phyloP scores from a whole-genome alignment of 2,113 vertebrate species.

The Donacobius atricapilla region DNA sequence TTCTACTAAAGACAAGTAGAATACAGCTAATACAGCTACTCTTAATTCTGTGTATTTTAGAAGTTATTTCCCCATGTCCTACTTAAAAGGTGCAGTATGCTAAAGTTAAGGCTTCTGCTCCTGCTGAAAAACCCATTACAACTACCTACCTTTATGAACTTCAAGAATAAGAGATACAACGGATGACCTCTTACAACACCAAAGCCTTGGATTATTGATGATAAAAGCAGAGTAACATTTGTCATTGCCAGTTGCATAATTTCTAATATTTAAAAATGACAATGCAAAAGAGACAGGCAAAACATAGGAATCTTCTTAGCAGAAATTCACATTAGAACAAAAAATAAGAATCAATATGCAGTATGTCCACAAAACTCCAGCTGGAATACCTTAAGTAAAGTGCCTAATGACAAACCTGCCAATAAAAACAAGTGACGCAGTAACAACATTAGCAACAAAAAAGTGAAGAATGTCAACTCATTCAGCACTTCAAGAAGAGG shows the following conservation, averaged over 20 bases:
- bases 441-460: background rate
- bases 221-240: constrained; percentile 22
- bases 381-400: background rate
- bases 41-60: background rate
- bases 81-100: background rate
- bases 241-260: background rate
- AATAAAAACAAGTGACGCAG: background rate
- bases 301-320: background rate
- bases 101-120: background rate
- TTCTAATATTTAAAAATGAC: background rate
- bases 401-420: background rate
- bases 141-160: background rate
- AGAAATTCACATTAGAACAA: background rate
- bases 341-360: background rate
- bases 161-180: constrained; percentile 10
- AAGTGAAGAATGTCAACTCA: background rate
- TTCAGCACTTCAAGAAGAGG: background rate
- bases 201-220: background rate
- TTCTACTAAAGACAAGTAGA: too few species aligned
- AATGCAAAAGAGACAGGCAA: background rate
- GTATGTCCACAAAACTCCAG: background rate
- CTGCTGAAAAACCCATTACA: background rate
- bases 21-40: background rate
- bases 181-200: constrained; percentile 5
- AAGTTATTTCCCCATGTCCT: background rate